Evolutionary conservation across 2,797 vertebrate species (phyloP), one percentile per base, ranked within the genome.

Genomic region (Acanthurus tractus): DNA sequence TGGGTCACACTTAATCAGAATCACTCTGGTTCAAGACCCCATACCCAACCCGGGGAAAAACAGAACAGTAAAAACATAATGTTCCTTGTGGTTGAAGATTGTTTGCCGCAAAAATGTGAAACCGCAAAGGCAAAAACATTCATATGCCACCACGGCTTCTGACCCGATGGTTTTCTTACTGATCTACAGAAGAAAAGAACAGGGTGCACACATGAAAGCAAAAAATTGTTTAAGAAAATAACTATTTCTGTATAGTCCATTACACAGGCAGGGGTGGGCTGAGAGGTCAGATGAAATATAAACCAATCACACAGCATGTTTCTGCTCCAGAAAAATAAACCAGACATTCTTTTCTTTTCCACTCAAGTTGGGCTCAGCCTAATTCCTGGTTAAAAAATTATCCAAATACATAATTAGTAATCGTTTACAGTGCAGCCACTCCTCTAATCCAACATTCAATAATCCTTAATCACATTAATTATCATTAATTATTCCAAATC

Each of bases 31-130:
- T 79, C 62, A 1, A 84, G 85, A 86, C 54, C 73, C 70, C 6
- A 0, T 70, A 40, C 55, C 70, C 42, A 61, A 70, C 29, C 50
- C 25, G 7, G 45, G 49, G 70, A 56, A 76, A 75, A 89, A 81
- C 76, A 72, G 70, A 86, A 70, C 29, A 79, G 62, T 84, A 82
- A 90, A 92, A 90, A 89, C 77, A 83, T 40, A 84, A 58, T 82
- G 86, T 91, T 93, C 81, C 84, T 63, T 79, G 78, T 64, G 90
- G 91, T 63, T 15, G 40, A 79, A 59, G 53, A 82, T 79, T 85
- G 81, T 83, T 40, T 5, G 48, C 90, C 83, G 22, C 90, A 88
- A 86, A 86, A 89, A 90, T 90, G 82, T 70, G 18, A 29, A 68
- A 80, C 78, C 68, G 1, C 81, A 86, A 74, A 63, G 0, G 71